Base-by-base conservation (phyloP, 2,113 vertebrate species). In the Eptatretus burgeri region DNA sequence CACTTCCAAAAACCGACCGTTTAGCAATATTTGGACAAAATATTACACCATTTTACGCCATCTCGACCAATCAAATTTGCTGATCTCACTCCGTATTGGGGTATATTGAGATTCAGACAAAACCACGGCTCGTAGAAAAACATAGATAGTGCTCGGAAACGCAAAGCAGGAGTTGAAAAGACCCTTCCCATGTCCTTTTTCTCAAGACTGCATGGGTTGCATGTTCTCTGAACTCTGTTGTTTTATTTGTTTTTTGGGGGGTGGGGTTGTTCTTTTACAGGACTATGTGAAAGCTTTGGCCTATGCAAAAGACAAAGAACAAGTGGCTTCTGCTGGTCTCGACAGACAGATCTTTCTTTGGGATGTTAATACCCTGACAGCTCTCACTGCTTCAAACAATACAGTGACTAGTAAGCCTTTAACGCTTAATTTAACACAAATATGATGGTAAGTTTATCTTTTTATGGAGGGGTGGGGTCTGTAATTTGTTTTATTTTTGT, bases 331-430 rank as follows among this genome's bases (percentile, higher is more conserved):
- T 1, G 91, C 89, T 0, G 91, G 91, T 7, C 73, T 98, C 73
- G 91, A 98, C 81, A 76, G 91, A 69, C 91, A 98, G 70, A 98
- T 98, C 74, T 98, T 98, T 72, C 84, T 98, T 68, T 98, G 91
- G 91, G 91, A 98, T 74, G 91, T 98, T 73, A 98, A 98, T 74
- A 98, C 91, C 64, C 73, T 98, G 52, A 98, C 88, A 67, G 89
- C 91, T 68, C 74, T 98, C 75, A 96, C 89, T 70, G 88, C 91
- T 75, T 98, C 91, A 74, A 93, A 98, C 74, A 98, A 98, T 75
- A 98, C 89, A 49, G 91, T 98, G 73, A 98, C 91, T 74, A 96
- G 91, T 96, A 77, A 78, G 85, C 74, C 9, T 17, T 41, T 3
- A 41, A 41, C 3, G 7, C 7, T 7, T 41, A 41, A 41, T 41